A percentile compares a stretch with the other conserved stretches of the same genome.
Evolutionary conservation across 1,140 invertebrate genomes (phyloP).

Genomic region (Ganaspis sp.): DNA sequence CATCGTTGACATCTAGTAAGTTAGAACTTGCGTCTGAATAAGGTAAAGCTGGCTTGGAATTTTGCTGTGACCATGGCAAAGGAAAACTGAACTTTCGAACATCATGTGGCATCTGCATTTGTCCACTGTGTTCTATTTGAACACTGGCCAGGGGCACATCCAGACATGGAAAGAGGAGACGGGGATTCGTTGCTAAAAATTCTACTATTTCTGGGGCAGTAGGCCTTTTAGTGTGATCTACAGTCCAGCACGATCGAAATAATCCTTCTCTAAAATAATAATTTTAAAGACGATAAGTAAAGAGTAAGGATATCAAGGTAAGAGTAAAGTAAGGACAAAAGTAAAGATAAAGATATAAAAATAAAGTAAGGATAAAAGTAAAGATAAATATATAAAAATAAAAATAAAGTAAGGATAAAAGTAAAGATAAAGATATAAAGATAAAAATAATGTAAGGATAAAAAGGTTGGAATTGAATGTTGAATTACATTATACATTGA

Average conservation of each 20-base stretch:
- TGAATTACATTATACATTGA: too few relatives aligned
- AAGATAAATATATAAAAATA: too few relatives aligned
- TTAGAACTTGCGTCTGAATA: neutral
- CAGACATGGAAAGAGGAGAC: constrained; percentile 86
- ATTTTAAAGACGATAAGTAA: neutral
- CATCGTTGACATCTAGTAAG: neutral
- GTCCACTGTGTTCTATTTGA: constrained; percentile 80
- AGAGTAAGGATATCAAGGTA: too few relatives aligned
- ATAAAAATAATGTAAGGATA: too few relatives aligned
- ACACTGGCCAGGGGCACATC: constrained; percentile 86
- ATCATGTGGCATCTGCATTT: constrained; percentile 73
- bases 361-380: too few relatives aligned
- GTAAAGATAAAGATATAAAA: too few relatives aligned
- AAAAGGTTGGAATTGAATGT: too few relatives aligned
- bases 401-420: too few relatives aligned
- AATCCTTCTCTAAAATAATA: constrained; percentile 80
- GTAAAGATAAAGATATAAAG: too few relatives aligned
- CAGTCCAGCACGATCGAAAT: constrained; percentile 87
- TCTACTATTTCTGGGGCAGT: constrained; percentile 87
- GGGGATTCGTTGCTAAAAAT: constrained; percentile 84
- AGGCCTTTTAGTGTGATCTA: constrained; percentile 83
- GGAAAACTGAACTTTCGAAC: constrained; percentile 67
- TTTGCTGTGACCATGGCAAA: constrained; percentile 53
- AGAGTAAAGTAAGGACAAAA: too few relatives aligned
- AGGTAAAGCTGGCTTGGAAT: neutral